Evolutionary conservation across 1,140 invertebrate species (phyloP).

Genomic region (Lepidurus couesii): DNA sequence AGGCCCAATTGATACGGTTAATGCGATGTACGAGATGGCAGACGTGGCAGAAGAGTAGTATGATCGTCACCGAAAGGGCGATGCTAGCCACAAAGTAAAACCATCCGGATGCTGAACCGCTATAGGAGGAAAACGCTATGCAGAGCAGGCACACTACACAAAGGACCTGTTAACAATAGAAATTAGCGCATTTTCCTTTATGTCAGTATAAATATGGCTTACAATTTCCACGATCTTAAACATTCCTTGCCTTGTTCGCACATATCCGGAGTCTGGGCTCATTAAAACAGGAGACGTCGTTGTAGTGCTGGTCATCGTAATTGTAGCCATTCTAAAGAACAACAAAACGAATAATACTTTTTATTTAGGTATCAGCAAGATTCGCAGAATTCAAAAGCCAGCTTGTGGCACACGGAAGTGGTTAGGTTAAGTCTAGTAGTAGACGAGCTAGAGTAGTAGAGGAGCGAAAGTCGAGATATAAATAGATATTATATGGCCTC

Average conservation of each 20-base stretch:
- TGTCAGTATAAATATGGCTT: not conserved
- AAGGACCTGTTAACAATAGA: not conserved
- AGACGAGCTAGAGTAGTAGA: not conserved
- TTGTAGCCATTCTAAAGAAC: not conserved
- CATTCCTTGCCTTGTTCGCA: not conserved
- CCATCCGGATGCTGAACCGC: not conserved
- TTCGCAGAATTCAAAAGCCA: not conserved
- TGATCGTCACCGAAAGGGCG: slow-evolving; percentile 15
- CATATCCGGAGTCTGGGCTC: not conserved
- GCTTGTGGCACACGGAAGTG: not conserved
- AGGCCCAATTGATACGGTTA: slow-evolving; percentile 13
- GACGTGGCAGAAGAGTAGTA: slow-evolving; percentile 26
- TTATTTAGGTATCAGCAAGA: not conserved
- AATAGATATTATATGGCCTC: not conserved
- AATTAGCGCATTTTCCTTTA: not conserved
- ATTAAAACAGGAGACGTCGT: not conserved
- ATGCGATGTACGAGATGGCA: slow-evolving; percentile 23
- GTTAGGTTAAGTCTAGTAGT: not conserved
- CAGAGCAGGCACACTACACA: slow-evolving; percentile 12
- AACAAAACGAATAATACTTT: not conserved
- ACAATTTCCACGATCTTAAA: not conserved
- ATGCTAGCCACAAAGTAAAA: slow-evolving; percentile 27
- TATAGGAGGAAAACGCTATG: slow-evolving; percentile 9
- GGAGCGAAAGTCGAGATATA: not conserved
- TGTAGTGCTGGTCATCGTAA: not conserved